A percentile compares a stretch with the other conserved stretches of the same genome.
These are phyloP conservation scores for Sipha flava DNA, from an alignment of 1,140 invertebrate genomes.

Conservation along the genomic window DNA sequence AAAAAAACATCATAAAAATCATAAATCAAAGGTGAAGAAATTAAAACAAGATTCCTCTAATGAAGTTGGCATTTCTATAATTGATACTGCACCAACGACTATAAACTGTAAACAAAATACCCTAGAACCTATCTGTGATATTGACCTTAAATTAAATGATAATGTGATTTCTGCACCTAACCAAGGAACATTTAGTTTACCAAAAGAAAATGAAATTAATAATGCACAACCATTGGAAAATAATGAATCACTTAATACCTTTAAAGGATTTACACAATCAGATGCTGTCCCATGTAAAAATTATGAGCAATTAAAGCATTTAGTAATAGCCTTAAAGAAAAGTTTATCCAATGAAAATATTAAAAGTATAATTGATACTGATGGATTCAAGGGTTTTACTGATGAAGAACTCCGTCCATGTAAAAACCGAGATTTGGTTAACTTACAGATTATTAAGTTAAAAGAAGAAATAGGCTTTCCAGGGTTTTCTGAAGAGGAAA, in stretches of 20 bases:
- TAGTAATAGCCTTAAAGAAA: background rate
- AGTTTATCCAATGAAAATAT: too few species aligned
- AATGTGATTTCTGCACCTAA: background rate
- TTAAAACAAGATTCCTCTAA: background rate
- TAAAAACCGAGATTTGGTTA: background rate
- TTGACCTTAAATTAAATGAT: background rate
- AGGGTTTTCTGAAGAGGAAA: background rate
- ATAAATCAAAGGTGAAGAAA: background rate
- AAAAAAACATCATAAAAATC: background rate
- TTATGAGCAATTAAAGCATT: background rate
- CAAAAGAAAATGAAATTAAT: background rate
- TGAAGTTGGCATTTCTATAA: background rate
- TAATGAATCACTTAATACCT: background rate
- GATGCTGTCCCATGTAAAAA: background rate
- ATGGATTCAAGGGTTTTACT: background rate
- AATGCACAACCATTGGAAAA: background rate
- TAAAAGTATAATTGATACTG: background rate
- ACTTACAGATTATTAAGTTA: background rate
- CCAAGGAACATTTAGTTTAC: background rate
- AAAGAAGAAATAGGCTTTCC: background rate
- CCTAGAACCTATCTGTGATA: background rate
- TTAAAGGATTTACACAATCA: background rate
- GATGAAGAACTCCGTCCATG: background rate
- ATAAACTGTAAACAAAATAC: background rate
- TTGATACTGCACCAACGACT: background rate